A percentile compares a stretch with the other conserved stretches of the same genome.
These are phyloP conservation scores for Buphagus erythrorhynchus DNA, from an alignment of 2,797 vertebrate genomes.

Conservation along the genomic window DNA sequence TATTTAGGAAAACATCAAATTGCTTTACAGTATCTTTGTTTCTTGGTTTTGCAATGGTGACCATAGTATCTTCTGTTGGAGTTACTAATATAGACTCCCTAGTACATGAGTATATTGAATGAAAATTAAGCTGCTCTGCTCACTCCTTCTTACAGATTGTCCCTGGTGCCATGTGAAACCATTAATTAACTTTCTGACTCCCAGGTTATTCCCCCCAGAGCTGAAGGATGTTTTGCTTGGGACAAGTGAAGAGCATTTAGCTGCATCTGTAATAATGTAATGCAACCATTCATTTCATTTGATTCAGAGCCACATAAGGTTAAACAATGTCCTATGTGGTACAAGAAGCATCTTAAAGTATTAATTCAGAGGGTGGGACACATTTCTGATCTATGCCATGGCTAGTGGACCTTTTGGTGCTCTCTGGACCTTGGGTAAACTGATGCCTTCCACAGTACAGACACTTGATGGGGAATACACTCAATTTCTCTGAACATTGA, in stretches of 20 bases:
- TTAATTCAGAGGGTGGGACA: constrained; percentile 13
- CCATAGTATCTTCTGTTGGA: not conserved
- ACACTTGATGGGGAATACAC: not conserved
- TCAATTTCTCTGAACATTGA: not conserved
- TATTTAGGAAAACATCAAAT: not conserved
- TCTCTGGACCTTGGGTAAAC: not conserved
- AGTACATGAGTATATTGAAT: not conserved
- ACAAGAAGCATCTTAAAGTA: not conserved
- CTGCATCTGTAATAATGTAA: constrained; percentile 51
- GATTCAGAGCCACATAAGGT: constrained; percentile 29
- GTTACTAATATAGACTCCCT: not conserved
- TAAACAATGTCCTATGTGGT: not conserved
- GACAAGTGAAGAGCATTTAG: not conserved
- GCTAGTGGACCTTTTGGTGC: not conserved
- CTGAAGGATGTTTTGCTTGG: constrained; percentile 36
- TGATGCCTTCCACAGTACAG: not conserved
- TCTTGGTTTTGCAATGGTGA: not conserved
- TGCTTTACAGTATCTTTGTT: not conserved
- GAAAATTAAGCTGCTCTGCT: not conserved
- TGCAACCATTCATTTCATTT: constrained; percentile 50
- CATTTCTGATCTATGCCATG: not conserved
- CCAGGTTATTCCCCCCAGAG: not conserved
- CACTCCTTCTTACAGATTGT: not conserved
- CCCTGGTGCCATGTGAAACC: not conserved
- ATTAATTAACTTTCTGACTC: constrained; percentile 60